Percentiles rank a stretch among this genome's conserved stretches.
Evolutionary conservation across 92 coral and sea anemone species (phyloP).

Genomic region (Porites lobata): DNA sequence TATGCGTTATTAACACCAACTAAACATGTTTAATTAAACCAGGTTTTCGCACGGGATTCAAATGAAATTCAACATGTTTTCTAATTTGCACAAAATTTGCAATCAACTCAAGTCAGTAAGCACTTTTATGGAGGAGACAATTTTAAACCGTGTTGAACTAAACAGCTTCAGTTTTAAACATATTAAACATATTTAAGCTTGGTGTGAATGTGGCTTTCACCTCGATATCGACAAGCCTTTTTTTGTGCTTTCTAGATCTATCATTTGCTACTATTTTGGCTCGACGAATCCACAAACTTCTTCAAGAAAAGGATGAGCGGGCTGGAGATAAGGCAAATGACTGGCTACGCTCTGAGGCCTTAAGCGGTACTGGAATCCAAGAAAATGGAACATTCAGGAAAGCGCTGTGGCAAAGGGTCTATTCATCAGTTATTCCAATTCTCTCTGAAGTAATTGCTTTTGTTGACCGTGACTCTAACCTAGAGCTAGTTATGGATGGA

Average conservation of each 20-base stretch:
- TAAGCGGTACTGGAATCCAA: conserved; percentile 76
- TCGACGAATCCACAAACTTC: conserved; percentile 75
- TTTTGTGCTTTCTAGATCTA: conserved; percentile 12
- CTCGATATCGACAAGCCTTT: no score
- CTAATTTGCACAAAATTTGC: no score
- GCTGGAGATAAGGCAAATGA: conserved; percentile 63
- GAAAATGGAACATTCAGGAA: conserved; percentile 91
- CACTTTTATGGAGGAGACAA: no score
- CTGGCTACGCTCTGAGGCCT: conserved; percentile 86
- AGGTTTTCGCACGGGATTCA: no score
- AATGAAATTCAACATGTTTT: no score
- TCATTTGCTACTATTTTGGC: conserved; percentile 58
- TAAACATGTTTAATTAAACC: no score
- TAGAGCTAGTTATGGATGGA: conserved; percentile 59
- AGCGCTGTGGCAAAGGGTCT: conserved; percentile 88
- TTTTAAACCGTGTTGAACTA: no score
- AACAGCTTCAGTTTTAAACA: no score
- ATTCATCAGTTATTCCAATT: conserved; percentile 84
- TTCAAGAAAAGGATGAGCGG: conserved; percentile 75
- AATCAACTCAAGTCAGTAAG: no score
- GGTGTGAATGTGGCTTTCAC: no score
- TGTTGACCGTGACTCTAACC: conserved; percentile 80
- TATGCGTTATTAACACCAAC: no score
- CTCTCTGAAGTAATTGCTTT: conserved; percentile 82
- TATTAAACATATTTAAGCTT: no score